These are phyloP conservation scores for Netelia melanura DNA, from an alignment of 2,888 invertebrate species.

Conservation along the genomic window DNA sequence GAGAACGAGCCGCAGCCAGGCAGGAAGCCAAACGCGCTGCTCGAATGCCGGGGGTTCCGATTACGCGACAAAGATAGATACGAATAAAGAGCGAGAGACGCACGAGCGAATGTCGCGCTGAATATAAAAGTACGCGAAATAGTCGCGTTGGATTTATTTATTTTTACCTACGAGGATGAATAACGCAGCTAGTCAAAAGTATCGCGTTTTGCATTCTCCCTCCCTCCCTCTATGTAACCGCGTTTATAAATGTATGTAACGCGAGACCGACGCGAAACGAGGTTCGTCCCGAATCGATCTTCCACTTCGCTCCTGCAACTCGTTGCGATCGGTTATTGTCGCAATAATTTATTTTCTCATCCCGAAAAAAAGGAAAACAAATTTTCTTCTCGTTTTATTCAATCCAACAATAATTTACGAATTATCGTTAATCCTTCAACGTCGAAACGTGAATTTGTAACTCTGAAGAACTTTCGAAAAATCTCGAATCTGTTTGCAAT, in stretches of 20 bases:
- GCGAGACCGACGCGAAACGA: slow-evolving; percentile 78
- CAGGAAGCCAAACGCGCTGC: slow-evolving; percentile 61
- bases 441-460: background rate
- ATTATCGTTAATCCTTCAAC: background rate
- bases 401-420: background rate
- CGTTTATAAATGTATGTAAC: slow-evolving; percentile 22
- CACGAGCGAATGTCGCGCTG: background rate
- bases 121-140: background rate
- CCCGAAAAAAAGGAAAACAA: background rate
- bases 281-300: slow-evolving; percentile 80
- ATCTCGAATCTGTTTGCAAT: background rate
- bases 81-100: slow-evolving; percentile 26
- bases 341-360: background rate
- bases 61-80: slow-evolving; percentile 48
- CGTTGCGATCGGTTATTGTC: slow-evolving; percentile 54
- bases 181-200: slow-evolving; percentile 56
- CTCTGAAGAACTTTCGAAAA: background rate
- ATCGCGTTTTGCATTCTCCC: slow-evolving; percentile 40
- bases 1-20: slow-evolving; percentile 45
- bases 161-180: background rate
- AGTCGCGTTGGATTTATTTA: background rate
- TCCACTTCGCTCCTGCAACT: slow-evolving; percentile 70
- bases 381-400: background rate
- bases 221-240: slow-evolving; percentile 21
- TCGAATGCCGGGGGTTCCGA: slow-evolving; percentile 59